Evolutionary conservation across 1,140 invertebrate genomes (phyloP), one percentile per base, ranked within the genome.

Genomic region (Grapholita molesta): DNA sequence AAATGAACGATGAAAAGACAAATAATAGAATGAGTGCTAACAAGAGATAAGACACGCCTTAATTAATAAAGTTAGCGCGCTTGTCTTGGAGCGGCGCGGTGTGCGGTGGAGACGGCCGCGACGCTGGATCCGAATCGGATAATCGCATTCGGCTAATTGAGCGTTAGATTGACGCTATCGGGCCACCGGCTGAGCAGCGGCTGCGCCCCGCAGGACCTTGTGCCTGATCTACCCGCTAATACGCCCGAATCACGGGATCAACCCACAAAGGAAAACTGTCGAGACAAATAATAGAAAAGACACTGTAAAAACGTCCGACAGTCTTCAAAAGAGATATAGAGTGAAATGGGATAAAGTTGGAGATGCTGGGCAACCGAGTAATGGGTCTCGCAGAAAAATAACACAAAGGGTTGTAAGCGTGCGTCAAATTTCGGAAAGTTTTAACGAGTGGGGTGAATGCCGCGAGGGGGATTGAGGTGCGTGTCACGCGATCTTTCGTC

Each of bases 1-100:
- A 89, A 91, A 91, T 91, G 88, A 90, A 86, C 88, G 85, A 82
- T 85, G 84, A 90, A 90, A 91, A 91, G 89, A 90, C 89, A 91
- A 91, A 91, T 91, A 91, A 91, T 88, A 90, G 88, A 91, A 91
- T 88, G 89, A 91, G 89, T 91, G 89, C 86, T 91, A 90, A 91
- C 89, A 90, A 91, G 86, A 90, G 89, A 91, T 91, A 91, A 91
- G 89, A 91, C 89, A 88, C 82, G 86, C 85, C 86, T 91, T 91
- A 91, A 91, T 91, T 91, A 90, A 91, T 91, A 91, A 91, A 91
- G 88, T 91, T 91, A 86, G 86, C 82, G 78, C 78, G 81, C 79
- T 86, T 82, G 85, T 85, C 83, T 87, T 80, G 78, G 77, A 78
- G 82, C 80, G 80, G 77, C 74, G 80, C 70, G 77, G 18, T 15